Evolutionary conservation across 35 echinoderm and acorn worm species (phyloP), one percentile per base, ranked within the genome.

Genomic region (Anneissia japonica): DNA sequence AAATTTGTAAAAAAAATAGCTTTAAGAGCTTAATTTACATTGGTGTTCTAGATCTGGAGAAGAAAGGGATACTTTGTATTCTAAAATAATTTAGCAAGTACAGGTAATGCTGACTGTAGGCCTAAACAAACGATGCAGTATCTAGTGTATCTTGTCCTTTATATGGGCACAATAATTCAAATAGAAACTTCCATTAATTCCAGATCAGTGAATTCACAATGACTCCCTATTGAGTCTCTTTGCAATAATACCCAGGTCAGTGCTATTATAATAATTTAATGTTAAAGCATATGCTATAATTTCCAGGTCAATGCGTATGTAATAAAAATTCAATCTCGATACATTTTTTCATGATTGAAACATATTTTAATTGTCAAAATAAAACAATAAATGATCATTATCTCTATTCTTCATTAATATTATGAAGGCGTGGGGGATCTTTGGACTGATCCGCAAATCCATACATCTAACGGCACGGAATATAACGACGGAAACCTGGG

Each of bases 401-500:
- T 81, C 35, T 84, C 34, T 86, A 17, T n/a, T n/a, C n/a, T n/a
- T n/a, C n/a, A n/a, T n/a, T 43, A 0, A 29, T 35, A 23, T 1
- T 74, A 38, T 76, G 0, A 36, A 97, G 94, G 95, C 46, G 95
- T 97, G 17, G 95, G 95, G 0, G 95, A 97, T 77, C 77, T 97
- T 76, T 97, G 90, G 81, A 97, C 95, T 19, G 95, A 97, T 82
- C 95, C 95, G 16, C 95, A 97, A 73, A 97, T 97, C 56, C 95
- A 97, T 83, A 97, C 95, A 31, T 83, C 86, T 2, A 97, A 81
- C 6, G 95, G 95, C 0, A 93, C 81, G 29, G 95, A 97, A 76
- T 97, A 97, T 86, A 97, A 97, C 32, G 95, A 97, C 17, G 95
- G 95, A 23, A 97, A 97, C 83, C 91, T 97, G 0, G 95, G 95